Percentiles rank a stretch among this genome's conserved stretches.
Evolutionary conservation across 2,888 invertebrate species (phyloP).

Genomic region (Lithophane semibrunnea): DNA sequence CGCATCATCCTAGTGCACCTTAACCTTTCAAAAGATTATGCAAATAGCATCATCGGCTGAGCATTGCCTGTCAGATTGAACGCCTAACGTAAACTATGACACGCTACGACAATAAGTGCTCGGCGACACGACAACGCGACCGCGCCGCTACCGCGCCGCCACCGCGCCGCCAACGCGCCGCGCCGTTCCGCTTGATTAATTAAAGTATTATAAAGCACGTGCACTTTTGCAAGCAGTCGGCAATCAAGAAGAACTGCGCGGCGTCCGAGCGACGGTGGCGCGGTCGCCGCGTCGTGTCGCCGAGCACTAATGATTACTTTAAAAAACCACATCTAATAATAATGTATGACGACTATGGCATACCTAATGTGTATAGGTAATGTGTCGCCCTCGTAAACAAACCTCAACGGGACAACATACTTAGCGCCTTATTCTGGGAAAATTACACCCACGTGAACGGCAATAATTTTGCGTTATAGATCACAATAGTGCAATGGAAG

Average conservation of each 20-base stretch:
- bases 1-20: not conserved
- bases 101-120: not conserved
- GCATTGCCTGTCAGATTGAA: not conserved
- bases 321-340: not conserved
- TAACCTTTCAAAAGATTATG: not conserved
- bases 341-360: not conserved
- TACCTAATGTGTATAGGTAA: not conserved
- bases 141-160: too few relatives aligned
- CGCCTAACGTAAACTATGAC: not conserved
- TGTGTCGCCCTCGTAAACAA: slow-evolving; percentile 1
- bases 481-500: slow-evolving; percentile 50
- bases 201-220: too few relatives aligned
- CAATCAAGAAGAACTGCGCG: too few relatives aligned
- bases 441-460: slow-evolving; percentile 31
- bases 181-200: too few relatives aligned
- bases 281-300: too few relatives aligned
- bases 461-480: slow-evolving; percentile 38
- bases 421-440: slow-evolving; percentile 7
- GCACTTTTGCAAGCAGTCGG: too few relatives aligned
- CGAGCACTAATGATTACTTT: not conserved
- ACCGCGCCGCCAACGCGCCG: too few relatives aligned
- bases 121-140: too few relatives aligned
- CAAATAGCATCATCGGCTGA: not conserved
- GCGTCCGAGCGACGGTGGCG: too few relatives aligned
- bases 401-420: not conserved